Conservation (phyloP, 1,140 invertebrate species). For the Gonatopus flavifemur region DNA sequence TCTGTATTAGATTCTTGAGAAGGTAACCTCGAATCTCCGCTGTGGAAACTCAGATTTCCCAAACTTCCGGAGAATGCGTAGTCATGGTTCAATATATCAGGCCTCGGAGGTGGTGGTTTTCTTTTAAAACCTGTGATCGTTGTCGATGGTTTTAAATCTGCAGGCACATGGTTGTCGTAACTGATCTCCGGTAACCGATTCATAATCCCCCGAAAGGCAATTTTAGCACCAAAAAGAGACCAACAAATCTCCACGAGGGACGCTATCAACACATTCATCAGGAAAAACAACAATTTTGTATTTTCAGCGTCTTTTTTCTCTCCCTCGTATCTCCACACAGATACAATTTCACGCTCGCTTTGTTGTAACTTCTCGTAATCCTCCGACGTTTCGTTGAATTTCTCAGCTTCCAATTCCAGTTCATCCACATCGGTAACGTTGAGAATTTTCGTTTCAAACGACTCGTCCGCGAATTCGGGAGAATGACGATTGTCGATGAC, state of each 20-base stretch:
- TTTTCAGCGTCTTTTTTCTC: too few relatives aligned
- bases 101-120: constrained; percentile 23
- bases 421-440: not conserved
- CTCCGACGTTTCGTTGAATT: too few relatives aligned
- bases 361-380: not conserved
- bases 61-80: constrained; percentile 37
- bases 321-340: too few relatives aligned
- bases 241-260: constrained; percentile 63
- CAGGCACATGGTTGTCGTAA: not conserved
- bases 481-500: constrained; percentile 6
- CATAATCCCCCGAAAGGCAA: constrained; percentile 65
- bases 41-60: constrained; percentile 27
- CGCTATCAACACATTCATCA: constrained; percentile 63
- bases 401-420: not conserved
- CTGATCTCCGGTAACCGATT: constrained; percentile 59
- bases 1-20: constrained; percentile 41
- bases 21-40: constrained; percentile 30
- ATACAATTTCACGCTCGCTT: not conserved
- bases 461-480: not conserved
- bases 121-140: constrained; percentile 4
- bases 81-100: constrained; percentile 40
- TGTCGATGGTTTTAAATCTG: not conserved
- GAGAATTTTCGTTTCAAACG: not conserved
- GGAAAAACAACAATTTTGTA: constrained; percentile 12
- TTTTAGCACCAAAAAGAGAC: constrained; percentile 63